Base-by-base conservation (phyloP, 2,797 vertebrate species). In the Alcedo atthis region DNA sequence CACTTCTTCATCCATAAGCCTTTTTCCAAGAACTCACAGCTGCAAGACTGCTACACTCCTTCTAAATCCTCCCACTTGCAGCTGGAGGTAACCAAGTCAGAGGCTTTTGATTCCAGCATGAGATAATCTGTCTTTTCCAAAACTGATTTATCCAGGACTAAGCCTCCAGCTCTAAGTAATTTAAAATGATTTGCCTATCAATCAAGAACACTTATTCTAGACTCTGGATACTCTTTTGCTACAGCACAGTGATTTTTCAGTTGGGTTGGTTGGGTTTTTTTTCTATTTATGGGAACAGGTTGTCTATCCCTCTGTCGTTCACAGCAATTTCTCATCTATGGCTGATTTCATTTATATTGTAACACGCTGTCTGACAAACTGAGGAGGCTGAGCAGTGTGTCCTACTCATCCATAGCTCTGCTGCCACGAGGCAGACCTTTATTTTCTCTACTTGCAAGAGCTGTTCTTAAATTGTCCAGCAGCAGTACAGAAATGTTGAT, bases 401-500 rank as follows among this genome's bases (percentile, higher is more conserved):
- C 24, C 19, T 25, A 9, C 69, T 37, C 1, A 0, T 5, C n/a
- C 32, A 76, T 32, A 37, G 22, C 32, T 68, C 80, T 76, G 28
- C 67, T 81, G n/a, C 0, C 0, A 69, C 0, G 0, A 20, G 5
- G 40, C 46, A 68, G 40, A 57, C 4, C 43, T 75, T 58, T 45
- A 59, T 64, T 33, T 28, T 9, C 17, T 40, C 64, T 67, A 1
- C 35, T 63, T 67, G 57, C 18, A 81, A 77, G 89, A 91, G 30
- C 43, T 59, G 28, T n/a, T 64, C 68, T 75, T 48, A 43, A 48
- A 54, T 40, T 77, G 49, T 58, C n/a, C 75, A 67, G 58, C 25
- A 70, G 61, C 64, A 86, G 32, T 49, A 76, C 43, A 74, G 64
- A 79, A 76, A 73, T 12, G 17, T 35, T 53, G 80, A 51, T 20